Evolutionary conservation across 2,797 vertebrate species (phyloP).

Genomic region (Onychomys leucogaster): DNA sequence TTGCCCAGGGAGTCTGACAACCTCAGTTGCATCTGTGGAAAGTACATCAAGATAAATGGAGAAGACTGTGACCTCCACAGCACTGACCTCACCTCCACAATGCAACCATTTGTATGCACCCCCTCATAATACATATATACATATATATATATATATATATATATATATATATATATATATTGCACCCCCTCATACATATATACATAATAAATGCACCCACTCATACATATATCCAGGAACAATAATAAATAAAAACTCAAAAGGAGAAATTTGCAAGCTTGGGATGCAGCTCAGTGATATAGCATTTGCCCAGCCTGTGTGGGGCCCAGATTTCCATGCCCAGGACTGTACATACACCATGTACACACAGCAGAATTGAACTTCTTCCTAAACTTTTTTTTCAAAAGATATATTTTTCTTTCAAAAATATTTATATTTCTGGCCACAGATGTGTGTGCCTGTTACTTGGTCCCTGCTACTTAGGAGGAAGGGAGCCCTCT

Average conservation of each 20-base stretch:
- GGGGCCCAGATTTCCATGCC: background rate
- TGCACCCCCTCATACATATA: too few species aligned
- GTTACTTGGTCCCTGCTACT: background rate
- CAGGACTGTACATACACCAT: background rate
- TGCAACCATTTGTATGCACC: too few species aligned
- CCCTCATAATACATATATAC: background rate
- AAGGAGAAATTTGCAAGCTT: background rate
- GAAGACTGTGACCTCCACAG: background rate
- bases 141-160: too few species aligned
- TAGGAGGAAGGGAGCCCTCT: background rate
- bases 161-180: too few species aligned
- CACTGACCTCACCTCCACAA: background rate
- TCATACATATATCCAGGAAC: background rate
- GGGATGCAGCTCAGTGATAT: background rate
- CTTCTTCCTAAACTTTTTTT: background rate
- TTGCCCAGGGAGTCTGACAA: background rate
- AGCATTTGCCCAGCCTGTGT: background rate
- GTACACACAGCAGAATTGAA: background rate
- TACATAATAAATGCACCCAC: too few species aligned
- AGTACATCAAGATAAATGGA: background rate
- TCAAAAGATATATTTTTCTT: slow-evolving; percentile 48
- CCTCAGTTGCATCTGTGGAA: background rate
- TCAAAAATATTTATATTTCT: slow-evolving; percentile 1
- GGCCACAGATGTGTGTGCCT: background rate
- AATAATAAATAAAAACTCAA: background rate